These are phyloP conservation scores for Eupithecia subumbrata DNA, from an alignment of 2,888 invertebrate genomes.

Conservation along the genomic window DNA sequence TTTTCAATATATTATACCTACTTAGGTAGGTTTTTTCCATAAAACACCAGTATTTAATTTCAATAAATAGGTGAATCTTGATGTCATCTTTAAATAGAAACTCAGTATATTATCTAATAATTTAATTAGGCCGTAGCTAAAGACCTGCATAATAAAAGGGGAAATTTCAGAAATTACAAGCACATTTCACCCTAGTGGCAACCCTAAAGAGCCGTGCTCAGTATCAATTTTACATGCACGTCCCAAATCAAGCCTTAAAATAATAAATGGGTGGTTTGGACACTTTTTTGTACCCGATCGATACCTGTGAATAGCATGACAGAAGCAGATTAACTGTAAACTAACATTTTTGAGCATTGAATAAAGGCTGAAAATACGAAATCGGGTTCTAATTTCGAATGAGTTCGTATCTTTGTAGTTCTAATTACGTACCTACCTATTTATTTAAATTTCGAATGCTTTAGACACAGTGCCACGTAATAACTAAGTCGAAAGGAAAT, in stretches of 20 bases:
- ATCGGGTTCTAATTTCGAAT: constrained; percentile 30
- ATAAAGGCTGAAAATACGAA: constrained; percentile 26
- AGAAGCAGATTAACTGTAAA: constrained; percentile 34
- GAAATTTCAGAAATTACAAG: constrained; percentile 19
- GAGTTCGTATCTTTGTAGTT: background rate
- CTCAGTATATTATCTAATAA: background rate
- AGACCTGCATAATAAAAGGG: background rate
- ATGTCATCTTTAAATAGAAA: background rate
- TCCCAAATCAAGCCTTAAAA: constrained; percentile 50
- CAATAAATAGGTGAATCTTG: background rate
- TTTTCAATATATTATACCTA: too few relatives aligned
- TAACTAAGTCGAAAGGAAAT: too few relatives aligned
- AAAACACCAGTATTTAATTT: too few relatives aligned
- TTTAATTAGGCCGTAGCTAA: background rate
- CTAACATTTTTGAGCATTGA: constrained; percentile 32
- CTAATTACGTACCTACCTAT: background rate
- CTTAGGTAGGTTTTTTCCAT: too few relatives aligned
- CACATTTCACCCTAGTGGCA: constrained; percentile 23
- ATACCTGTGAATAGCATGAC: constrained; percentile 50
- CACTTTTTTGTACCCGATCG: constrained; percentile 48
- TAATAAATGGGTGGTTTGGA: constrained; percentile 53
- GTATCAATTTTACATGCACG: constrained; percentile 34
- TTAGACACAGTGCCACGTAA: background rate
- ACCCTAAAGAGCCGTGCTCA: constrained; percentile 19
- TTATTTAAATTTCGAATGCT: background rate